Conservation (phyloP, 2,888 invertebrate genomes). For the Hydroisotoma schaefferi region DNA sequence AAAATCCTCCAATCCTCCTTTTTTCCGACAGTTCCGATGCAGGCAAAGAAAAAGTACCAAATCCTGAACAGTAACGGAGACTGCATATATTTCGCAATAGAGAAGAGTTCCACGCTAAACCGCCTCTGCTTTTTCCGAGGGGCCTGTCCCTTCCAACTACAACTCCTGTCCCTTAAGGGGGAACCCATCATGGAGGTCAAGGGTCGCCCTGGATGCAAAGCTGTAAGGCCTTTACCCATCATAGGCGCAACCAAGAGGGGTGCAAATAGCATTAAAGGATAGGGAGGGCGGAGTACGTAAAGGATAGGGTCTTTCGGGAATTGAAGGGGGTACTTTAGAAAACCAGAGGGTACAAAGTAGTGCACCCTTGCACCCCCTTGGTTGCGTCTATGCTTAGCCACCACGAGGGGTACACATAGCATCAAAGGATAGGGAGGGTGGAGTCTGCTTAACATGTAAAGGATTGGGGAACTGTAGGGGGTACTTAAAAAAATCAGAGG, state of each 20-base stretch:
- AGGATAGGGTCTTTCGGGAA: too few species aligned
- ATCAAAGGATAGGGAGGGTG: too few species aligned
- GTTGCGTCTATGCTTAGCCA: too few species aligned
- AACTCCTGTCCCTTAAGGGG: constrained; percentile 22
- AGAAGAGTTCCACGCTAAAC: constrained; percentile 28
- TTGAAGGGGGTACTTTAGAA: too few species aligned
- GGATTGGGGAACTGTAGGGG: neutral
- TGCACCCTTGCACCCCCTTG: too few species aligned
- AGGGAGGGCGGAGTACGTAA: neutral
- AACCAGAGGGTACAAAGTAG: too few species aligned
- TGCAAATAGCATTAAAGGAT: neutral
- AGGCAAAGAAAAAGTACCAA: constrained; percentile 34
- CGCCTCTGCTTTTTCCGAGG: constrained; percentile 32
- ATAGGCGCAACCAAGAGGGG: too few species aligned
- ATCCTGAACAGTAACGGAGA: constrained; percentile 39
- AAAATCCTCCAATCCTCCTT: neutral
- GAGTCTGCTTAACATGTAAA: too few species aligned
- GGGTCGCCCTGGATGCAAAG: constrained; percentile 32
- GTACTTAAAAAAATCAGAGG: too few species aligned
- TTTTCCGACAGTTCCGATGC: constrained; percentile 11
- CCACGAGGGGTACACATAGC: too few species aligned
- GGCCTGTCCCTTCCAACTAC: constrained; percentile 23
- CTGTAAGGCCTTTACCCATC: constrained; percentile 1
- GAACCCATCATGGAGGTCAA: constrained; percentile 31
- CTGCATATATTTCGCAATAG: constrained; percentile 31